phyloP scores from a whole-genome alignment of 1,140 invertebrate species.

The Trachymyrmex septentrionalis region DNA sequence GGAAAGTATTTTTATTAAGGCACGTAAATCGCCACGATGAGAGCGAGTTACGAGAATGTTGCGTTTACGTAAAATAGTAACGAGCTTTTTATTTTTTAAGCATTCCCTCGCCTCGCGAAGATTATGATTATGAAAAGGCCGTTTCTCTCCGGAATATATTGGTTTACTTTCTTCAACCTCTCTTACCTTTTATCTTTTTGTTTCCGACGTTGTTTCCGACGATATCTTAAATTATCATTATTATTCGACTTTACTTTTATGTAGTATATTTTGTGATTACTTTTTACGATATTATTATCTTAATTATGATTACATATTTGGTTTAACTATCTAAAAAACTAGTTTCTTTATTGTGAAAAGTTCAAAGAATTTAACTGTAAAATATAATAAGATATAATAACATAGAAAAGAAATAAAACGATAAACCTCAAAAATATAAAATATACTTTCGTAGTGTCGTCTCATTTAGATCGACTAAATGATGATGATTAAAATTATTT shows the following conservation, averaged over 20 bases:
- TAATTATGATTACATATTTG: neutral
- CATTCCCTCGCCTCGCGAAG: neutral
- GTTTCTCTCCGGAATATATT: neutral
- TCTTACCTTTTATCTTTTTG: constrained; percentile 21
- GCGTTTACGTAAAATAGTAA: constrained; percentile 20
- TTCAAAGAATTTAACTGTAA: neutral
- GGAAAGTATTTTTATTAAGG: constrained; percentile 56
- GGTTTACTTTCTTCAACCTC: constrained; percentile 4
- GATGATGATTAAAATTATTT: neutral
- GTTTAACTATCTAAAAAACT: too few relatives aligned
- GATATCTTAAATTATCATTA: constrained; percentile 10
- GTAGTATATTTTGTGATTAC: neutral
- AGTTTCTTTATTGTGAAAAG: neutral
- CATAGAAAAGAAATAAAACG: neutral
- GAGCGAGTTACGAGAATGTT: constrained; percentile 10
- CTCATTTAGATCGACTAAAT: neutral
- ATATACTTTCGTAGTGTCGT: neutral
- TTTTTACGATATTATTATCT: neutral
- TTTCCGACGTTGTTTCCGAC: neutral
- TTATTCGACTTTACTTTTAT: constrained; percentile 5
- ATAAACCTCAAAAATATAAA: neutral
- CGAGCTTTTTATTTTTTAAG: constrained; percentile 30
- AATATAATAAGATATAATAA: constrained; percentile 6
- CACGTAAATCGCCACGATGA: constrained; percentile 38
- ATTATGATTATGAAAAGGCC: neutral